These are phyloP conservation scores for Trachythela sp. DNA, from an alignment of 64 coral and sea anemone species.

Conservation along the genomic window DNA sequence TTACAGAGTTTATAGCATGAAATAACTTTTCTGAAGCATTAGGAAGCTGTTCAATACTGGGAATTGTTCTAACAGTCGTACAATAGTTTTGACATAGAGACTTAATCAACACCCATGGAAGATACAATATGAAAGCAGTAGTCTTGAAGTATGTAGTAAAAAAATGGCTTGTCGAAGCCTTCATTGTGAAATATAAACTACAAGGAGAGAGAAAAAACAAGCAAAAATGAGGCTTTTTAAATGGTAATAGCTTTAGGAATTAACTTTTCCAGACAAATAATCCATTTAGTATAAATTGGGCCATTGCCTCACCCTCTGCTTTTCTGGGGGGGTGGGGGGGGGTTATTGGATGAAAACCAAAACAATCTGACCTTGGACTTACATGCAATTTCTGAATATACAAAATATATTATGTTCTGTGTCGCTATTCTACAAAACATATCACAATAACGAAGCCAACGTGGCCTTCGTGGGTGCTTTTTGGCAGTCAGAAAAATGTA, in stretches of 20 bases:
- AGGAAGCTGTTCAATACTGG: constrained; percentile 25
- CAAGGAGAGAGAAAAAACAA: constrained; percentile 19
- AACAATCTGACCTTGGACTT: too few species aligned
- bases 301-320: too few species aligned
- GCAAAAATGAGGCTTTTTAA: not conserved
- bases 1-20: not conserved
- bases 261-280: not conserved
- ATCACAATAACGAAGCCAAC: too few species aligned
- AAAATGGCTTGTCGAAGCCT: constrained; percentile 89
- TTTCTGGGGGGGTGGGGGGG: too few species aligned
- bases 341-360: too few species aligned
- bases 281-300: too few species aligned
- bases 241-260: not conserved
- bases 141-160: constrained; percentile 98
- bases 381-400: too few species aligned
- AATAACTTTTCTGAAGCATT: not conserved
- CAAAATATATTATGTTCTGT: too few species aligned
- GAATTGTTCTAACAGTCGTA: not conserved
- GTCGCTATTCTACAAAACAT: too few species aligned
- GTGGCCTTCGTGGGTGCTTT: too few species aligned
- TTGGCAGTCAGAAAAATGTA: too few species aligned
- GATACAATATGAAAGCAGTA: constrained; percentile 75
- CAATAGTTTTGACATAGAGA: constrained; percentile 66
- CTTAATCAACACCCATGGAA: constrained; percentile 67
- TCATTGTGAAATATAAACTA: constrained; percentile 88